Percentiles rank a stretch among this genome's conserved stretches.
phyloP scores from a whole-genome alignment of 2,888 invertebrate species.

The Phlogophora meticulosa region DNA sequence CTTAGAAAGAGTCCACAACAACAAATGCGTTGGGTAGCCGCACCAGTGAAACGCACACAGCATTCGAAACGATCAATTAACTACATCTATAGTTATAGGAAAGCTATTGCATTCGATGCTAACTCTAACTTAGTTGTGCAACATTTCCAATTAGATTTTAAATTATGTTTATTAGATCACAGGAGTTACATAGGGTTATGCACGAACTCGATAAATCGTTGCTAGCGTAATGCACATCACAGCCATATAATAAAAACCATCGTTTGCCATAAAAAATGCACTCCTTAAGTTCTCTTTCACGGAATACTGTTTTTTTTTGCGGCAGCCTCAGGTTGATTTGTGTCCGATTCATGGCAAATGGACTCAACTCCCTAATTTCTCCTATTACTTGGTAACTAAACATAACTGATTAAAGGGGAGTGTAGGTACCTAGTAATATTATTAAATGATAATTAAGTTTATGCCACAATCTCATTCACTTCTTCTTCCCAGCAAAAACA shows the following conservation, averaged over 20 bases:
- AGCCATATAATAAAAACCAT: no score
- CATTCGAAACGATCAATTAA: conserved; percentile 77
- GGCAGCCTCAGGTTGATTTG: no score
- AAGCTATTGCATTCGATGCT: conserved; percentile 48
- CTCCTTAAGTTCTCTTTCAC: no score
- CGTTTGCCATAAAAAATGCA: no score
- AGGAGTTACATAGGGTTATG: conserved; percentile 55
- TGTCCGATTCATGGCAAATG: no score
- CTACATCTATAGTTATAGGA: conserved; percentile 65
- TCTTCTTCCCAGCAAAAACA: no score
- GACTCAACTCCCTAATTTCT: no score
- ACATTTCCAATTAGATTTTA: conserved; percentile 70
- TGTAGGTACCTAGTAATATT: no score
- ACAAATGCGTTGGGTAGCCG: conserved; percentile 71
- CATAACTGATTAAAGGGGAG: no score
- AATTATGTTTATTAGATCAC: conserved; percentile 52
- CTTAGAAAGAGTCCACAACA: conserved; percentile 74
- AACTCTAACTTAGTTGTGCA: conserved; percentile 69
- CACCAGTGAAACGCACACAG: conserved; percentile 77
- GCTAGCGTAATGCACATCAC: not conserved
- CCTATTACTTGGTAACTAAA: no score
- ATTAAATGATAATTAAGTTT: no score
- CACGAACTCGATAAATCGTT: conserved; percentile 10
- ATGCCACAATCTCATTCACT: no score
- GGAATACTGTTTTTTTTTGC: not conserved